Percentiles rank a stretch among this genome's conserved stretches.
These are phyloP conservation scores for Sphyrna mokarran DNA, from an alignment of 2,113 vertebrate species.

Conservation along the genomic window DNA sequence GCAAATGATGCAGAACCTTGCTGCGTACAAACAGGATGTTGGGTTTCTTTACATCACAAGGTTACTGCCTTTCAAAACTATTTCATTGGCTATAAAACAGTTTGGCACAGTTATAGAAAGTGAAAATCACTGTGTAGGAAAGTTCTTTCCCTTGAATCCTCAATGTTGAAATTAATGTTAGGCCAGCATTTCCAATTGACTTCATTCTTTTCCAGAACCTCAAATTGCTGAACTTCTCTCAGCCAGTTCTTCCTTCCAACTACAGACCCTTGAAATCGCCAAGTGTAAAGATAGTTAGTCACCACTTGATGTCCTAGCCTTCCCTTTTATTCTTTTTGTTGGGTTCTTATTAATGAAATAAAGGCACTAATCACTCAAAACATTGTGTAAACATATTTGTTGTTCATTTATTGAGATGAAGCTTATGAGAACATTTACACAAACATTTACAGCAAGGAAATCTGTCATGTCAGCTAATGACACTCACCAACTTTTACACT, in stretches of 20 bases:
- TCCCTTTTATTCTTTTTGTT: neutral
- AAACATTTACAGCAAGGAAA: no score
- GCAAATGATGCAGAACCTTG: neutral
- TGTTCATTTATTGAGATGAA: no score
- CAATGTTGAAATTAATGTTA: neutral
- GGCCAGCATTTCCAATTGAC: neutral
- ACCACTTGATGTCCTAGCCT: neutral
- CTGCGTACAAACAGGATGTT: neutral
- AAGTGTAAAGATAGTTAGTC: neutral
- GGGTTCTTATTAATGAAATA: no score
- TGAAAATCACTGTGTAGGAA: neutral
- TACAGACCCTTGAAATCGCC: neutral
- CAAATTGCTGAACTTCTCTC: neutral
- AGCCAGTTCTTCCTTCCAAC: neutral
- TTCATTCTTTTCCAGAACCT: neutral
- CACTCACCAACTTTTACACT: no score
- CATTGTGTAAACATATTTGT: no score
- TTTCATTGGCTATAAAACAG: neutral
- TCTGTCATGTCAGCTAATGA: no score
- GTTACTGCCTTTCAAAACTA: neutral
- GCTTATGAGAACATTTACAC: no score
- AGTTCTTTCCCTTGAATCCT: neutral
- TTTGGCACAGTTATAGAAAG: neutral
- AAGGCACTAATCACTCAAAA: no score
- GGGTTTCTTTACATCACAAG: neutral